Evolutionary conservation across 2,113 vertebrate genomes (phyloP), one percentile per base, ranked within the genome.

Genomic region (Butastur rufipennis): DNA sequence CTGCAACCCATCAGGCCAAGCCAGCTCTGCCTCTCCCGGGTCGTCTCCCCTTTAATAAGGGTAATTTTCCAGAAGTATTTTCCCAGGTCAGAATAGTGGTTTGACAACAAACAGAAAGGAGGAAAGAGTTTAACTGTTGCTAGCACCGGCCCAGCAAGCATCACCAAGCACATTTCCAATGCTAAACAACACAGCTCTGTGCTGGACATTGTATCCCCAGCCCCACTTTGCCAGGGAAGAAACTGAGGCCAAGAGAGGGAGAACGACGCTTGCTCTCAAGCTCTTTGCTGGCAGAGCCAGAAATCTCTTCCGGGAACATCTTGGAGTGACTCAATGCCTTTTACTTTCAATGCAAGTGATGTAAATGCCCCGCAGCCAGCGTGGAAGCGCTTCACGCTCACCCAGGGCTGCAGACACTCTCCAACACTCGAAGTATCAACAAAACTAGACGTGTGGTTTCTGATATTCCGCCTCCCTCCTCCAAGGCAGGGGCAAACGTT

Each of bases 241-340:
- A 74, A 14, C 26, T 0, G 13, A 53, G 73, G 91, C 90, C 80
- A 88, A 6, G 23, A 6, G 22, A 56, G 43, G 32, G 27, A 88
- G 80, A 42, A 32, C 0, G 77, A 67, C 2, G 38, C 75, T 55
- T 29, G 72, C 80, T 38, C 36, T 48, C 59, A 4, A 81, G 86
- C 71, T 42, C 17, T 10, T 59, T 6, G 68, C 80, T 90, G 96
- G 86, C 95, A 95, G 83, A 55, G 83, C 77, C 83, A 5, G 52
- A 67, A 92, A 63, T 5, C 40, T 67, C 92, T 94, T 95, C 95
- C 83, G 83, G 94, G 92, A 92, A 94, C 40, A 58, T 92, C 89
- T 97, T 94, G 85, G 88, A 95, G 82, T 72, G 68, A 88, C 55
- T 93, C 85, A 75, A 90, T 23, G 95, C 79, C 86, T 95, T 96